phyloP scores from a whole-genome alignment of 2,797 vertebrate genomes.

The Pelodytes ibericus region DNA sequence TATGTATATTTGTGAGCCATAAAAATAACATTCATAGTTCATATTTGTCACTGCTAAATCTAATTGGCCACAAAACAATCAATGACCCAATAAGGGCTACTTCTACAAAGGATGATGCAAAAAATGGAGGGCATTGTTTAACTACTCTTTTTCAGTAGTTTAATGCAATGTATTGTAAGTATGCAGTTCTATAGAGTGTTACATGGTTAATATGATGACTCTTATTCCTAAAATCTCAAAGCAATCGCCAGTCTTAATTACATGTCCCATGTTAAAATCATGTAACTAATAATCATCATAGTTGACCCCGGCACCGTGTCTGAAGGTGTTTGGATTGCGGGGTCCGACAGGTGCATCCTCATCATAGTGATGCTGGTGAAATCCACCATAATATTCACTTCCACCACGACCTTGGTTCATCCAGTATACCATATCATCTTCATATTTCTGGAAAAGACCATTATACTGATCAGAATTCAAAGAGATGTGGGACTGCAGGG shows the following conservation, averaged over 20 bases:
- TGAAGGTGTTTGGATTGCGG: conserved; percentile 70
- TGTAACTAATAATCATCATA: conserved; percentile 88
- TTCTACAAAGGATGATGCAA: too few species aligned
- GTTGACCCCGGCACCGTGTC: conserved; percentile 88
- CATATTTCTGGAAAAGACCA: conserved; percentile 81
- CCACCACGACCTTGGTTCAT: conserved; percentile 76
- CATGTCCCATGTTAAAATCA: neutral
- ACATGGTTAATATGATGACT: too few species aligned
- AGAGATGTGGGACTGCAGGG: too few species aligned
- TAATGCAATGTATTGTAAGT: too few species aligned
- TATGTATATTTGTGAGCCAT: neutral
- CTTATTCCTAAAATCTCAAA: neutral
- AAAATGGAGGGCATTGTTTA: too few species aligned
- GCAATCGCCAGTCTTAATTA: neutral
- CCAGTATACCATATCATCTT: conserved; percentile 90
- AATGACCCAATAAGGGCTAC: too few species aligned
- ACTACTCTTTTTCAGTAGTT: too few species aligned
- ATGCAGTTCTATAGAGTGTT: too few species aligned
- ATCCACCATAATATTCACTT: conserved; percentile 77
- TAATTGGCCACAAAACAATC: neutral
- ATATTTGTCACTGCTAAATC: neutral
- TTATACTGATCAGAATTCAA: neutral
- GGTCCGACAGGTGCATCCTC: conserved; percentile 86
- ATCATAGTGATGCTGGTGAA: conserved; percentile 89
- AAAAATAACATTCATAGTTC: neutral